phyloP scores from a whole-genome alignment of 2,888 invertebrate genomes.

The Brenthis ino region DNA sequence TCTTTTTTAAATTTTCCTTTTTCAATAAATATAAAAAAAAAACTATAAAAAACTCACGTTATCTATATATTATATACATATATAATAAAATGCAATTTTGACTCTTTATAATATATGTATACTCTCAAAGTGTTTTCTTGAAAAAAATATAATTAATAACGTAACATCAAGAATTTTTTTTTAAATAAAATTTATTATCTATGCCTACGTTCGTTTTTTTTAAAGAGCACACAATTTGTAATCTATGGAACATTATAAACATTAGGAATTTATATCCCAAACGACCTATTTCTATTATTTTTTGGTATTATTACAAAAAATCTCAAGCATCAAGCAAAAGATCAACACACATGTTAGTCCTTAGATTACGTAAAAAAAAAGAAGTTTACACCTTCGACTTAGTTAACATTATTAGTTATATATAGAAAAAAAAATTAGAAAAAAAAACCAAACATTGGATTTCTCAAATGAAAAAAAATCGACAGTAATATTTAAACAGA shows the following conservation, averaged over 20 bases:
- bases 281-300: constrained; percentile 1
- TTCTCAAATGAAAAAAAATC: not conserved
- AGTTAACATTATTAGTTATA: not conserved
- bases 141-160: not conserved
- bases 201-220: not conserved
- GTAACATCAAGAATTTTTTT: not conserved
- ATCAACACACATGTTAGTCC: constrained; percentile 22
- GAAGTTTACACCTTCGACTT: constrained; percentile 21
- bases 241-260: not conserved
- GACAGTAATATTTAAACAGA: too few species aligned
- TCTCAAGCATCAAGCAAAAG: constrained; percentile 17
- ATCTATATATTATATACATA: not conserved
- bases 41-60: not conserved
- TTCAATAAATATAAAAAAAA: too few species aligned
- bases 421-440: not conserved
- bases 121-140: not conserved
- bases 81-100: not conserved
- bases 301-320: constrained; percentile 16
- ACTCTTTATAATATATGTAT: not conserved
- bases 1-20: too few species aligned
- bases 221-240: constrained; percentile 8
- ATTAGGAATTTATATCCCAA: not conserved
- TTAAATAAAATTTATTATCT: not conserved
- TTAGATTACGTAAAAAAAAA: not conserved
- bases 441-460: not conserved